phyloP scores from a whole-genome alignment of 2,888 invertebrate genomes.

The Sinohyriopsis cumingii region DNA sequence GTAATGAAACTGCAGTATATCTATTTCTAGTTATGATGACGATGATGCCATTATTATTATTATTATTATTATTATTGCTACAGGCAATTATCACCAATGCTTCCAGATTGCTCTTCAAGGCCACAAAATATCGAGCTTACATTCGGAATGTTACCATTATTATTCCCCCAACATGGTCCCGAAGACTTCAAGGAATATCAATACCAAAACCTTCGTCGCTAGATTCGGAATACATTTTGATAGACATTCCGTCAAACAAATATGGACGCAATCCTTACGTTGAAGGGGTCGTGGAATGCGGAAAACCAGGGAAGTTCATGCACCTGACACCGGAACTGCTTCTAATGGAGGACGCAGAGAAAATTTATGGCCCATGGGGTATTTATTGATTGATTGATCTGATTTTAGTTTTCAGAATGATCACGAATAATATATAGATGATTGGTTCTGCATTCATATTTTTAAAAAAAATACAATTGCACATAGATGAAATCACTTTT shows the following conservation, averaged over 20 bases:
- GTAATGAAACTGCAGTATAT: no score
- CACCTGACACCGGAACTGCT: conserved; percentile 54
- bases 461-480: no score
- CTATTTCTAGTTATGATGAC: no score
- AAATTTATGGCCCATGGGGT: no score
- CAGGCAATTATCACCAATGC: conserved; percentile 76
- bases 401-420: no score
- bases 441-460: no score
- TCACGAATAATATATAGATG: no score
- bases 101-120: conserved; percentile 77
- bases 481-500: no score
- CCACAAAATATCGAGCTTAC: conserved; percentile 73
- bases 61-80: neutral
- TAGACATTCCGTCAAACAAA: conserved; percentile 72
- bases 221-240: conserved; percentile 74
- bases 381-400: no score
- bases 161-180: conserved; percentile 78
- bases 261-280: conserved; percentile 51
- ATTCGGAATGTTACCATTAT: conserved; percentile 77
- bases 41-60: no score
- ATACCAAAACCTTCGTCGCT: conserved; percentile 24
- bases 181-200: conserved; percentile 50
- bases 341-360: conserved; percentile 1
- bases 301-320: conserved; percentile 45
- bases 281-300: conserved; percentile 46